Evolutionary conservation across 2,113 vertebrate species (phyloP).

Genomic region (Oxyruncus cristatus): DNA sequence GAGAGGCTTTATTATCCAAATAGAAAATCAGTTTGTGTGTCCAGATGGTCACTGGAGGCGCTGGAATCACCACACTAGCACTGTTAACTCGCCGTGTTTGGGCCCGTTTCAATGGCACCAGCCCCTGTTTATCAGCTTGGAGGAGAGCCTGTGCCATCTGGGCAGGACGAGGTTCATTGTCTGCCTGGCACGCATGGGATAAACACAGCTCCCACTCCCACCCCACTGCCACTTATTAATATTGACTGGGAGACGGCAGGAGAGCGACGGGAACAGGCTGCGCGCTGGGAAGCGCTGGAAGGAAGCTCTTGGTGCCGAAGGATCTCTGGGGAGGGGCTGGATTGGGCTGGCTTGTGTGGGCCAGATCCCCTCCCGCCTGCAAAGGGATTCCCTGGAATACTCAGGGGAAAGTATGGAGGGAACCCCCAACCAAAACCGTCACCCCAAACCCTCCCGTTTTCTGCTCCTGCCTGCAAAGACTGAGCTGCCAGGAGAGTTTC

Average conservation of each 20-base stretch:
- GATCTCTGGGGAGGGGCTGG: neutral
- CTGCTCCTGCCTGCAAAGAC: neutral
- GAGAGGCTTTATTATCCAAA: slow-evolving; percentile 24
- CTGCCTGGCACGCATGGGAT: neutral
- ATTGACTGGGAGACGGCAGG: neutral
- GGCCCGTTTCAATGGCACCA: slow-evolving; percentile 32
- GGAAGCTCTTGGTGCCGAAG: neutral
- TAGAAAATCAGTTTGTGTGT: slow-evolving; percentile 8
- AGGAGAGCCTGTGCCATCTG: neutral
- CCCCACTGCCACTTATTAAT: neutral
- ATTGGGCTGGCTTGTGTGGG: neutral
- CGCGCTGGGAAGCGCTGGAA: neutral
- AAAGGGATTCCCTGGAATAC: neutral
- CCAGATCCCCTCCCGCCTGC: neutral
- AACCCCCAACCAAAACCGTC: neutral
- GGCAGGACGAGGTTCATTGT: neutral
- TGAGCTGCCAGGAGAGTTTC: neutral
- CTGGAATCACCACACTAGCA: slow-evolving; percentile 4
- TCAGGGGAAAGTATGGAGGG: accelerated
- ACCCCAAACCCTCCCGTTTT: neutral
- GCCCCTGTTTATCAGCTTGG: neutral
- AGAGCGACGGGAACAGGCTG: neutral
- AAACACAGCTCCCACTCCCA: neutral
- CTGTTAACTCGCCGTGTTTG: neutral
- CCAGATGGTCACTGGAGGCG: slow-evolving; percentile 60